Percentiles rank a stretch among this genome's conserved stretches.
Conservation (phyloP, 2,113 vertebrate species). For the Cricetomys ansorgei region DNA sequence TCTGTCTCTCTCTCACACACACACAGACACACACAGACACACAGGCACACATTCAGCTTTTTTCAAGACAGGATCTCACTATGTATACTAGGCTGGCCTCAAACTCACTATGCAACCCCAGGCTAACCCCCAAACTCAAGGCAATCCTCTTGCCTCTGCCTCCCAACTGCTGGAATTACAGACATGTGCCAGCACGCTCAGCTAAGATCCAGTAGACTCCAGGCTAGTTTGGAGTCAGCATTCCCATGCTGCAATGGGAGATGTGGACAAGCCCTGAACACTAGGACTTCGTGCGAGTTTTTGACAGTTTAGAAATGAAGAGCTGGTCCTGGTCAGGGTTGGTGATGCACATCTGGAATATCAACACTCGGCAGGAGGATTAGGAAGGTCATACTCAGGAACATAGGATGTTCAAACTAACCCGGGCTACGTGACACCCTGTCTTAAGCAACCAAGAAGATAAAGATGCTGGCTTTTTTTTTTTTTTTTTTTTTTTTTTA, state of each 20-base stretch:
- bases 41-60: neutral
- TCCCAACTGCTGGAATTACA: neutral
- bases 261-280: rapidly evolving
- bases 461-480: neutral
- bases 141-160: neutral
- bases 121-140: neutral
- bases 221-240: neutral
- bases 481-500: no score
- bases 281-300: neutral
- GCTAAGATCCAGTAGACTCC: neutral
- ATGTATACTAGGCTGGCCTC: neutral
- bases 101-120: neutral
- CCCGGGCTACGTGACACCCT: neutral
- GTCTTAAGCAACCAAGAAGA: neutral
- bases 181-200: neutral
- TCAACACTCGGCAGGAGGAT: neutral
- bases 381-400: neutral
- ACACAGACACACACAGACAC: neutral
- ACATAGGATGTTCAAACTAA: neutral
- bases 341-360: neutral
- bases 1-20: neutral
- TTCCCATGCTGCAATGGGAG: neutral
- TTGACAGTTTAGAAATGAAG: neutral
- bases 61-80: neutral
- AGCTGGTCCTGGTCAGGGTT: neutral